Evolutionary conservation across 2,113 vertebrate genomes (phyloP), one percentile per base, ranked within the genome.

Genomic region (Ciconia stormi): DNA sequence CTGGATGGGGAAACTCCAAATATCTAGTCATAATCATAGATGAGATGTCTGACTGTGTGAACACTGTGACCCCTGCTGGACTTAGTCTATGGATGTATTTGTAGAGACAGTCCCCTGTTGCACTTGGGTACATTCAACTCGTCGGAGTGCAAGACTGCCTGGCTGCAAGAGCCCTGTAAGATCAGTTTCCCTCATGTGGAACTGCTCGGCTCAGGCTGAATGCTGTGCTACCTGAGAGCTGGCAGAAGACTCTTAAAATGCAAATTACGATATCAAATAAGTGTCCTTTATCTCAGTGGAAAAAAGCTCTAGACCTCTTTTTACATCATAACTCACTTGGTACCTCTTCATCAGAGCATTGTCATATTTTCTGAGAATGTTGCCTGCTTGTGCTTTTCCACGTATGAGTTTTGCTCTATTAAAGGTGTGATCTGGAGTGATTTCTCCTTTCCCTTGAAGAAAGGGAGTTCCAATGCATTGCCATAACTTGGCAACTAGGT

Each of bases 101-200:
- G 46, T 62, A 32, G 46, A 86, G 52, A 34, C 14, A 32, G 49
- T 65, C 16, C 26, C 11, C 30, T 53, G 11, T 66, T 93, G 30
- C 47, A 49, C 50, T n/a, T 46, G 19, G 4, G 46, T 62, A 2
- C 30, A 6, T 61, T 81, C 40, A 62, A 1, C 34, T 55, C 6
- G 1, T 23, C 2, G 2, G 16, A 49, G 27, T 1, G 2, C 7
- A 9, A 50, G 62, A 38, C 61, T 73, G 11, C 3, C 11, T 88
- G 46, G 10, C 20, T 78, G 20, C 26, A 20, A 40, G 44, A 61
- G 34, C 5, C 10, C 50, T 21, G 17, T 29, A 29, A 53, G 19
- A 66, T 50, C 38, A 25, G 5, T 61, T 82, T 79, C 19, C 11
- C 7, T 55, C 46, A 16, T 62, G 47, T 46, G 50, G 63, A 69